Base-by-base conservation (phyloP, 2,888 invertebrate genomes). In the Pollenia amentaria region DNA sequence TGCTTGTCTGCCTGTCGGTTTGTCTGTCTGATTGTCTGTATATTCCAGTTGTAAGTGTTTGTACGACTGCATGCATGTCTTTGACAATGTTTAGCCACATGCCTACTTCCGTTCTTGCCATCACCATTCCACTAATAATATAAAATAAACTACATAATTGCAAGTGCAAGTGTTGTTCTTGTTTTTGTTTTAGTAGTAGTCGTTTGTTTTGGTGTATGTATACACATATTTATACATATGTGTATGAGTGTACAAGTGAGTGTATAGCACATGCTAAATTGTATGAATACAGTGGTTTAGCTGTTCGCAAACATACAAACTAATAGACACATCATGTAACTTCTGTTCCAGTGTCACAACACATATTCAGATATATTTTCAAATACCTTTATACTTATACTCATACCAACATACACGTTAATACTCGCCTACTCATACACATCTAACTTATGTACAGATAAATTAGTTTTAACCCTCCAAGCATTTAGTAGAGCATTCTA, bases 251-350 rank as follows among this genome's bases (percentile, higher is more conserved):
- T 7, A 57, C 38, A 21, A 44, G 55, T 57, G 4, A 70, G 46
- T 70, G 29, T 42, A 21, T 42, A 67, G 53, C 67, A 81, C 38
- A 42, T 90, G 88, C 90, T 89, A 89, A 90, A 91, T 90, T 91
- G 91, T 91, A 80, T 65, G 62, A 29, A 29, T 29, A 29, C 53
- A 77, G 84, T 84, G 84, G 87, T 67, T 87, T 78, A 64, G 44
- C 21, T 40, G 14, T 8, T 65, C 6, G 40, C 21, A 55, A n/a
- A 70, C 11, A 42, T 38, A 69, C 51, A 69, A 10, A 53, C 18
- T 10, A 6, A 70, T 9, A 60, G 11, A 51, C 29, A 69, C 44
- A 11, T 51, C 60, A 18, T 78, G 48, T 53, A 48, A 67, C 38
- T 84, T 60, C 70, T 80, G 53, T 62, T 62, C 18, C 16, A 55